Percentiles rank a stretch among this genome's conserved stretches.
Evolutionary conservation across 2,888 invertebrate species (phyloP).

Genomic region (Plutella xylostella): DNA sequence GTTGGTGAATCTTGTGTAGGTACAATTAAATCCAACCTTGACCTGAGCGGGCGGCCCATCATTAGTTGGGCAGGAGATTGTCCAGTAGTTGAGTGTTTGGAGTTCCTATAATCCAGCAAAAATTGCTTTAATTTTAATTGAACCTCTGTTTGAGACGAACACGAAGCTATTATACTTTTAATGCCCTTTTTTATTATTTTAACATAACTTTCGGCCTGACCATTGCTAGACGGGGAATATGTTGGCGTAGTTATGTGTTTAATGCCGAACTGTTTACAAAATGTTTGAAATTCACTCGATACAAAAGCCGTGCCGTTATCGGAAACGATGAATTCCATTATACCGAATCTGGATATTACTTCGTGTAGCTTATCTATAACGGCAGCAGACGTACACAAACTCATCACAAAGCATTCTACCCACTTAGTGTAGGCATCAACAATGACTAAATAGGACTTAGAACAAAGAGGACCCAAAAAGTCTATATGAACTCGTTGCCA

Average conservation of each 20-base stretch:
- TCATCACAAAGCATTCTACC: background rate
- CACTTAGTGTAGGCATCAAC: no score
- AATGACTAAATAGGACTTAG: no score
- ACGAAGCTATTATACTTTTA: background rate
- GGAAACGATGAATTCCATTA: background rate
- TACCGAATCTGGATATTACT: background rate
- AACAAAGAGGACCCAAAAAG: no score
- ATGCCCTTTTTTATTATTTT: background rate
- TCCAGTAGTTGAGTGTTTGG: background rate
- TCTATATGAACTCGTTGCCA: no score
- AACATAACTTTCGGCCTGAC: no score
- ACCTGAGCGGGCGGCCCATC: background rate
- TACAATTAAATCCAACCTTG: background rate
- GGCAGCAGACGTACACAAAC: background rate
- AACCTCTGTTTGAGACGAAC: background rate
- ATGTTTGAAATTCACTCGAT: background rate
- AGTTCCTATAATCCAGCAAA: background rate
- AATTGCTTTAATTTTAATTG: background rate
- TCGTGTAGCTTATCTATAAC: background rate
- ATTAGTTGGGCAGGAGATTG: background rate
- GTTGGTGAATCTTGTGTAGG: background rate
- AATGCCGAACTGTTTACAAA: background rate
- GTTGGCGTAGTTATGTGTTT: background rate
- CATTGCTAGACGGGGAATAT: background rate
- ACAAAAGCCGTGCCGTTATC: background rate